Conservation (phyloP, 1,140 invertebrate genomes). For the Pachyrhynchus sulphureomaculatus region DNA sequence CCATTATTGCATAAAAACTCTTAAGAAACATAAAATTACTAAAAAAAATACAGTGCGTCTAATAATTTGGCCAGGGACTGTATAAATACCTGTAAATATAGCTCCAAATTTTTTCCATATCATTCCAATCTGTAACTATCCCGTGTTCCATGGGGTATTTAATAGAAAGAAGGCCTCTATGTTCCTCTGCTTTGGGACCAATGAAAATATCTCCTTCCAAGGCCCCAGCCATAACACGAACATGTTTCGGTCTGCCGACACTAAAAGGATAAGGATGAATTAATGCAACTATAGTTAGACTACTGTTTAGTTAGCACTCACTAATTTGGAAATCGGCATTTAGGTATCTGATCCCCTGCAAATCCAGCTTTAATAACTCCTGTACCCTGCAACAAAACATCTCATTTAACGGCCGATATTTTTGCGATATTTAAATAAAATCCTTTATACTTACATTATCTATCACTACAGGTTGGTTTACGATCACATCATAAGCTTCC, state of each 20-base stretch:
- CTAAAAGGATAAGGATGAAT: slow-evolving; percentile 54
- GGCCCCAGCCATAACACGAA: slow-evolving; percentile 97
- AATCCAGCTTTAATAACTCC: slow-evolving; percentile 99
- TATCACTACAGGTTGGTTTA: slow-evolving; percentile 99
- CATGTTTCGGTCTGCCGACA: slow-evolving; percentile 96
- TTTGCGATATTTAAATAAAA: slow-evolving; percentile 5
- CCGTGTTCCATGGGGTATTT: slow-evolving; percentile 99
- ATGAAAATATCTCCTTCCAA: slow-evolving; percentile 97
- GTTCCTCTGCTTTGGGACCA: slow-evolving; percentile 92
- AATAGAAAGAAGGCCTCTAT: slow-evolving; percentile 91
- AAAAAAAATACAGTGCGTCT: too few species aligned
- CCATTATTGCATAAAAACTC: too few species aligned
- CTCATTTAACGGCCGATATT: neutral
- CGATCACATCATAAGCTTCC: slow-evolving; percentile 91
- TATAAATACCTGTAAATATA: slow-evolving; percentile 87
- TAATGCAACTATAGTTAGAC: neutral
- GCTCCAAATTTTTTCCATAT: slow-evolving; percentile 99
- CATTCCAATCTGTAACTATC: slow-evolving; percentile 98
- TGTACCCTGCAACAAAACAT: slow-evolving; percentile 76
- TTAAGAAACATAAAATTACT: too few species aligned
- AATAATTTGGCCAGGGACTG: too few species aligned
- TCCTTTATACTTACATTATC: slow-evolving; percentile 85
- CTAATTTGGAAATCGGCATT: slow-evolving; percentile 99
- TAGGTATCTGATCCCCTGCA: slow-evolving; percentile 98
- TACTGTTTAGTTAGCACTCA: slow-evolving; percentile 61